Percentiles rank a stretch among this genome's conserved stretches.
Evolutionary conservation across 2,113 vertebrate species (phyloP).

Genomic region (Chlorodrepanis virens): DNA sequence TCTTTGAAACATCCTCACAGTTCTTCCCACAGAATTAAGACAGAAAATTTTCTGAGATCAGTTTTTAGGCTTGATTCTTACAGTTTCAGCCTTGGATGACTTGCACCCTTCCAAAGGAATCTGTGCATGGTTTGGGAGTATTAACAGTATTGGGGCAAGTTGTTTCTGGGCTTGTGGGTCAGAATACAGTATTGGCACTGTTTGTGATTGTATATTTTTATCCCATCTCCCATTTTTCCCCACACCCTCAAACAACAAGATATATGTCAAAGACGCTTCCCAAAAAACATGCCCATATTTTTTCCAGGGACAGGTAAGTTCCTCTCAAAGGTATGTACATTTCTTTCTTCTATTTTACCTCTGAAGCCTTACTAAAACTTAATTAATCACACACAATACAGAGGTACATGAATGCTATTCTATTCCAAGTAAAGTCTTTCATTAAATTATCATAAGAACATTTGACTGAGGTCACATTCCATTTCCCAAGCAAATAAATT

Average conservation of each 20-base stretch:
- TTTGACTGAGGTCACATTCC: neutral
- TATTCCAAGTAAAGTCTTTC: neutral
- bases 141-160: neutral
- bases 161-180: neutral
- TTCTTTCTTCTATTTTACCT: neutral
- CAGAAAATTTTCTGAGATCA: neutral
- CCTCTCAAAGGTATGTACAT: neutral
- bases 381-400: neutral
- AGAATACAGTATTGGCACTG: neutral
- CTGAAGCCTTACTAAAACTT: neutral
- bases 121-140: neutral
- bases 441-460: neutral
- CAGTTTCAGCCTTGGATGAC: neutral
- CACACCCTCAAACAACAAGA: neutral
- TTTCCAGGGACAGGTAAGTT: neutral
- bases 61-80: neutral
- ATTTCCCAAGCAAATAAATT: neutral
- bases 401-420: neutral
- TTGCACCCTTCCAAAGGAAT: neutral
- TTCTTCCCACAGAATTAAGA: too few species aligned
- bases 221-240: neutral
- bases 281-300: neutral
- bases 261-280: neutral
- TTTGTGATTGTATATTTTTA: neutral
- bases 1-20: neutral